Conservation (phyloP, 2,113 vertebrate genomes). For the Tursiops truncatus region DNA sequence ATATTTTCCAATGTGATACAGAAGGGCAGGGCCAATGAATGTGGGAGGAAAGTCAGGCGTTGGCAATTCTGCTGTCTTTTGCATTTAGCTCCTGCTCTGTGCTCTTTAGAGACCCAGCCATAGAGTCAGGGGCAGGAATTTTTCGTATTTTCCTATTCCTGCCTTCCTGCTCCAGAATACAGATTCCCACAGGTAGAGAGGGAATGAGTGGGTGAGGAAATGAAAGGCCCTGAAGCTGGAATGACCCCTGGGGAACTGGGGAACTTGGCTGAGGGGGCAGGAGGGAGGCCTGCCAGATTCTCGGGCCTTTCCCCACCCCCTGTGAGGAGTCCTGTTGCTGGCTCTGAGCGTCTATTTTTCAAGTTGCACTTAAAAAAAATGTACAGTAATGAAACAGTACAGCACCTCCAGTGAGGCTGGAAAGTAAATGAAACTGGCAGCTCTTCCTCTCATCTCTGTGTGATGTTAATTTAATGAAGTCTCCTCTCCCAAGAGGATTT, state of each 20-base stretch:
- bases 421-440: background rate
- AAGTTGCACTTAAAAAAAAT: background rate
- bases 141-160: background rate
- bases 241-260: background rate
- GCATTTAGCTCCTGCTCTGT: background rate
- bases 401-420: background rate
- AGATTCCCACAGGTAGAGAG: background rate
- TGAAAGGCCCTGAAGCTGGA: background rate
- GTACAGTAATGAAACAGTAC: background rate
- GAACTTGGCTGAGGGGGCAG: background rate
- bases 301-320: background rate
- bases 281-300: background rate
- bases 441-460: background rate
- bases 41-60: background rate
- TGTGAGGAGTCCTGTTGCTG: background rate
- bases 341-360: background rate
- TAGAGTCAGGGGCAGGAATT: background rate
- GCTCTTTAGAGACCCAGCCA: background rate
- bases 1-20: background rate
- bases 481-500: slow-evolving; percentile 3
- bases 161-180: background rate
- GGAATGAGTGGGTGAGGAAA: background rate
- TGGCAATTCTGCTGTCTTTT: background rate
- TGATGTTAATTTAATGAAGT: background rate
- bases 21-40: background rate